Evolutionary conservation across 2,113 vertebrate genomes (phyloP).

Genomic region (Thomomys bottae): DNA sequence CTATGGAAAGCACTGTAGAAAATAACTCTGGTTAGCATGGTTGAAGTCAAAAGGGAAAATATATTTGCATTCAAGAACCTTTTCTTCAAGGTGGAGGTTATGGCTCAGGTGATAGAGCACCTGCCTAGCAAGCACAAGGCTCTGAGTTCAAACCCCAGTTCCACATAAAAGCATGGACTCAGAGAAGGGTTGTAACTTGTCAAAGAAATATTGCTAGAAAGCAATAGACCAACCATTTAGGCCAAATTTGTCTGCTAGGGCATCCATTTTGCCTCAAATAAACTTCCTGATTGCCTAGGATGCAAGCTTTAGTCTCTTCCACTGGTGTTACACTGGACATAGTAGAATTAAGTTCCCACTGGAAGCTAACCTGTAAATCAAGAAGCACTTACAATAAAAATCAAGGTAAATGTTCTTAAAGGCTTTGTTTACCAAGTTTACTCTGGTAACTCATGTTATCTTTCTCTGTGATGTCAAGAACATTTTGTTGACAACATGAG

Average conservation of each 20-base stretch:
- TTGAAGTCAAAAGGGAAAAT: constrained; percentile 45
- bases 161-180: not conserved
- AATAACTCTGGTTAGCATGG: constrained; percentile 31
- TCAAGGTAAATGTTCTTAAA: not conserved
- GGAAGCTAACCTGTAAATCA: not conserved
- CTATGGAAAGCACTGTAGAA: constrained; percentile 20
- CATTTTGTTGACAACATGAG: not conserved
- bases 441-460: not conserved
- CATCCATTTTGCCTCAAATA: not conserved
- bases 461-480: not conserved
- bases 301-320: not conserved
- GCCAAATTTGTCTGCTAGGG: not conserved
- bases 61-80: not conserved
- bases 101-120: too few relatives aligned
- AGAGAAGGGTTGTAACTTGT: not conserved
- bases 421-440: not conserved
- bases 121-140: too few relatives aligned
- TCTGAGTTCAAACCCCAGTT: too few relatives aligned
- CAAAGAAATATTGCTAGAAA: not conserved
- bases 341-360: not conserved
- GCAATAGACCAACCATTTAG: not conserved
- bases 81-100: not conserved
- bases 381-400: not conserved
- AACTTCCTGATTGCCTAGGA: not conserved
- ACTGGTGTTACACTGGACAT: too few relatives aligned